A percentile compares a stretch with the other conserved stretches of the same genome.
Evolutionary conservation across 2,113 vertebrate genomes (phyloP).

Genomic region (Zosterops japonicus): DNA sequence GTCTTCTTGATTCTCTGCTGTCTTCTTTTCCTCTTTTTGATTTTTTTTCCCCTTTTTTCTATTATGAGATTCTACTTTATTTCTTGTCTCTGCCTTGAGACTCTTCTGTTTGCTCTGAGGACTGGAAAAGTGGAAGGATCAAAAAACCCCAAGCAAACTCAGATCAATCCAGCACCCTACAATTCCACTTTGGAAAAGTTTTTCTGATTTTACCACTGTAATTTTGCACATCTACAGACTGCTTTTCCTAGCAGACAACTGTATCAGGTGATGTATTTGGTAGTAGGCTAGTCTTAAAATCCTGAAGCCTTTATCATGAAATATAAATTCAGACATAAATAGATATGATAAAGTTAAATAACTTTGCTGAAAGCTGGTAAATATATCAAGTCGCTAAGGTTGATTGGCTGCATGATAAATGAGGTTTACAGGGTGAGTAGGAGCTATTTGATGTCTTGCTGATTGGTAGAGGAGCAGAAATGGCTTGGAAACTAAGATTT

Average conservation of each 20-base stretch:
- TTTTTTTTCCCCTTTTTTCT: not conserved
- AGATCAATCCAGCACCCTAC: slow-evolving; percentile 14
- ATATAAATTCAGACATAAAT: slow-evolving; percentile 19
- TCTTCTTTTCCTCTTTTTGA: slow-evolving; percentile 43
- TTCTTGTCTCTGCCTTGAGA: slow-evolving; percentile 70
- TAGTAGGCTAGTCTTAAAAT: not conserved
- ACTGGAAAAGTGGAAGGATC: slow-evolving; percentile 71
- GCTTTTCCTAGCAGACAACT: slow-evolving; percentile 63
- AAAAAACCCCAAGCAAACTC: slow-evolving; percentile 53
- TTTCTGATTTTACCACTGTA: slow-evolving; percentile 50
- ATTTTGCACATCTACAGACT: slow-evolving; percentile 51
- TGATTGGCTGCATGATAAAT: not conserved
- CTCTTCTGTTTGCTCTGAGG: slow-evolving; percentile 70
- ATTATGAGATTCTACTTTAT: slow-evolving; percentile 51
- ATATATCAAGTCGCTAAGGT: slow-evolving; percentile 6
- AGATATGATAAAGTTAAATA: slow-evolving; percentile 47
- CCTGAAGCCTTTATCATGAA: not conserved
- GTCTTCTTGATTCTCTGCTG: slow-evolving; percentile 71
- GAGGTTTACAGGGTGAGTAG: not conserved
- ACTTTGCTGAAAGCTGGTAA: slow-evolving; percentile 46
- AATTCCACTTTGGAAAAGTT: slow-evolving; percentile 56
- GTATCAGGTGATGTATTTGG: slow-evolving; percentile 56
- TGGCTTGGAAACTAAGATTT: slow-evolving; percentile 18
- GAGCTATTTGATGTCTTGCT: slow-evolving; percentile 8
- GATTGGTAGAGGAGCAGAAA: slow-evolving; percentile 43